Base-by-base conservation (phyloP, 2,888 invertebrate species). In the Craniophora ligustri region DNA sequence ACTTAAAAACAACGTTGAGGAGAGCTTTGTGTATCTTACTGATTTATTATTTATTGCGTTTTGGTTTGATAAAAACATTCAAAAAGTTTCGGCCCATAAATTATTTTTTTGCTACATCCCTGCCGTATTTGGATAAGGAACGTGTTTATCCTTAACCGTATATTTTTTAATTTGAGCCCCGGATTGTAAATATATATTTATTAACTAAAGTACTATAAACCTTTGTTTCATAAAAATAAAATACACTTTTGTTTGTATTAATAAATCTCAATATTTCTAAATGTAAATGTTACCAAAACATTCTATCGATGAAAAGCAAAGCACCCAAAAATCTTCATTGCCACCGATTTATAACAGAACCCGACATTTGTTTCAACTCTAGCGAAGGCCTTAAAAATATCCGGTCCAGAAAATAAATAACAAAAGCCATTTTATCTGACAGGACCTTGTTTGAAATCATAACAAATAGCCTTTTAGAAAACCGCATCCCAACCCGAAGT, bases 381-480 rank as follows among this genome's bases (percentile, higher is more conserved):
- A 75, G 78, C 76, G 79, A 72, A 73, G 75, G 72, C 79, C 81
- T 84, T 78, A 85, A 79, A 86, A 87, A 87, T 86, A 89, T 87
- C 85, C 82, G 80, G 81, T 82, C 82, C 75, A 84, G 81, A 86
- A 87, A 87, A 89, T 89, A 88, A 88, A 90, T 86, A 85, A 88
- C 86, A 85, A 88, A 86, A 86, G 87, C 89, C 86, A 87, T 91
- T 91, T 86, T 82, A 85, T 88, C 85, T 87, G 90, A 87, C 89
- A 88, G 86, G 87, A 83, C 84, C 88, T 89, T 89, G 90, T 91
- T 91, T 88, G 87, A 91, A 91, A 91, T 91, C 91, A 91, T 92
- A 92, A 91, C 89, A 89, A 91, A 92, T 91, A 87, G 91, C 90
- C 87, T 88, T 91, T 89, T 89, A 89, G 86, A 88, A 90, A 91